Percentiles rank a stretch among this genome's conserved stretches.
Evolutionary conservation across 2,113 vertebrate genomes (phyloP).

Genomic region (Tetrax tetrax): DNA sequence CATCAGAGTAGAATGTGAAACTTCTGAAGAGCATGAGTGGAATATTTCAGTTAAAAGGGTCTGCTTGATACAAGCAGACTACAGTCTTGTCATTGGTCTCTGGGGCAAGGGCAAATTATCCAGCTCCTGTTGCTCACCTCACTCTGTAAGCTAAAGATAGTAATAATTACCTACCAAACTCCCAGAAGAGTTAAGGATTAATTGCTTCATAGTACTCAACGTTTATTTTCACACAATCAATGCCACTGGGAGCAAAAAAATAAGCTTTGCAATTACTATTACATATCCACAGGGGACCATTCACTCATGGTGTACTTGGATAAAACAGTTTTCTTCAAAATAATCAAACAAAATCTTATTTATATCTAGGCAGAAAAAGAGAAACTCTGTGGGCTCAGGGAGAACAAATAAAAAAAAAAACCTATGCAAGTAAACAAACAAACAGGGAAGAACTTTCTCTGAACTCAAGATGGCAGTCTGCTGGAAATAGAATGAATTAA

Average conservation of each 20-base stretch:
- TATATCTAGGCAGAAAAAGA: background rate
- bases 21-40: background rate
- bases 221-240: conserved; percentile 43
- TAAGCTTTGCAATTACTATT: background rate
- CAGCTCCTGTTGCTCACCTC: conserved; percentile 3
- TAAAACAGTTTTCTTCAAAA: background rate
- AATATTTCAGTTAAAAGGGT: background rate
- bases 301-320: background rate
- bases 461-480: background rate
- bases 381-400: background rate
- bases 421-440: background rate
- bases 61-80: background rate
- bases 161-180: conserved; percentile 20
- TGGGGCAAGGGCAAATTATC: background rate
- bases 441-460: background rate
- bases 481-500: background rate
- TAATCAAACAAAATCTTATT: background rate
- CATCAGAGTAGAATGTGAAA: background rate
- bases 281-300: background rate
- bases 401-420: background rate
- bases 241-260: conserved; percentile 22
- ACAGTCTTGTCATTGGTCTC: conserved; percentile 6
- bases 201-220: conserved; percentile 35
- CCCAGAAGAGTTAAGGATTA: conserved; percentile 19
- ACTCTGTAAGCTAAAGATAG: background rate